A percentile compares a stretch with the other conserved stretches of the same genome.
Evolutionary conservation across 2,888 invertebrate species (phyloP).

Genomic region (Octodonta nipae): DNA sequence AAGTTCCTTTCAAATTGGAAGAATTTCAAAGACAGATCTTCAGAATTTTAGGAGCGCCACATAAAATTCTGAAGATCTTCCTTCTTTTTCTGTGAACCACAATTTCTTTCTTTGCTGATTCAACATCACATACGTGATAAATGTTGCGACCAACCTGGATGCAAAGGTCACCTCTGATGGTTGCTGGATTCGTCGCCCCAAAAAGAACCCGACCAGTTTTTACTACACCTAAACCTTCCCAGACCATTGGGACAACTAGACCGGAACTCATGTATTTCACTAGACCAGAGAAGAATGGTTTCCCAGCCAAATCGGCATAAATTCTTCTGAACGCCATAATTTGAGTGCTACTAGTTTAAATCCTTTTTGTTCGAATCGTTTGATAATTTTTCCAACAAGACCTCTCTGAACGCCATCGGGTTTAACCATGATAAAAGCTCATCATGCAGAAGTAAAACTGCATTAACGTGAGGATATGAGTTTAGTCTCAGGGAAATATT

Average conservation of each 20-base stretch:
- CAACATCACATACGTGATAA: slow-evolving; percentile 94
- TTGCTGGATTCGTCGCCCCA: slow-evolving; percentile 95
- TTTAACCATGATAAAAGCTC: slow-evolving; percentile 96
- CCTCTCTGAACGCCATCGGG: slow-evolving; percentile 98
- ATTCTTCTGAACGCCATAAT: slow-evolving; percentile 83
- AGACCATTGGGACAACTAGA: slow-evolving; percentile 88
- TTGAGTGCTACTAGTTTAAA: slow-evolving; percentile 94
- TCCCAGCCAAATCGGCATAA: slow-evolving; percentile 79
- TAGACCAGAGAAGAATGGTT: slow-evolving; percentile 89
- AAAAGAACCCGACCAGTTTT: slow-evolving; percentile 92
- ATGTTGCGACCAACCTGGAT: slow-evolving; percentile 94
- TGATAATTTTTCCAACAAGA: slow-evolving; percentile 88
- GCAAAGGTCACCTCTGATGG: slow-evolving; percentile 94
- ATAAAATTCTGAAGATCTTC: too few species aligned
- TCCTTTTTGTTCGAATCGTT: slow-evolving; percentile 91
- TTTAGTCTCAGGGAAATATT: too few species aligned
- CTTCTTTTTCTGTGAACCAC: slow-evolving; percentile 84
- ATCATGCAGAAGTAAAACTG: too few species aligned
- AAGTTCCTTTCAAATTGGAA: too few species aligned
- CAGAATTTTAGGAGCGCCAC: too few species aligned
- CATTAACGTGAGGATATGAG: too few species aligned
- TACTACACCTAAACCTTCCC: slow-evolving; percentile 91
- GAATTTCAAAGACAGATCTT: too few species aligned
- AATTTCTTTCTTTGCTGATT: slow-evolving; percentile 96
- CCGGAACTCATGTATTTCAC: slow-evolving; percentile 57